phyloP scores from a whole-genome alignment of 2,113 vertebrate genomes.

The Aegotheles bennettii region DNA sequence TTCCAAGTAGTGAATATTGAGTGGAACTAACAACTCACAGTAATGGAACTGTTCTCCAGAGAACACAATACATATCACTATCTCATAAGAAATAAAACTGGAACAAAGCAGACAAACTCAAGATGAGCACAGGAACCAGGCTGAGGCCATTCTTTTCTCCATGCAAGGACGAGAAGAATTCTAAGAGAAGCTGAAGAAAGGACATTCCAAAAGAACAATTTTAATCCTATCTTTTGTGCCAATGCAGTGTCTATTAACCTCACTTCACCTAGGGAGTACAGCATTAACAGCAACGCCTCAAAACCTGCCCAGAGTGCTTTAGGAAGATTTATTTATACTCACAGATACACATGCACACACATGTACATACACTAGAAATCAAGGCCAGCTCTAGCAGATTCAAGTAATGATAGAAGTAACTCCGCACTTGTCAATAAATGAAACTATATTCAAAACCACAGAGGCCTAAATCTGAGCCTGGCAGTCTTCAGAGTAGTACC shows the following conservation, averaged over 20 bases:
- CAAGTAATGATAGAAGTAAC: not conserved
- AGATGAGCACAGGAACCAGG: not conserved
- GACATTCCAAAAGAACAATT: constrained; percentile 10
- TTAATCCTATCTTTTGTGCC: constrained; percentile 1
- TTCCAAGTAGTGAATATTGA: constrained; percentile 33
- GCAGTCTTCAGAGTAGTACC: not conserved
- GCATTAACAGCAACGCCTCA: not conserved
- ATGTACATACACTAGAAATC: fast-evolving
- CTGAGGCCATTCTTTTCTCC: constrained; percentile 14
- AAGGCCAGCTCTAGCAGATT: not conserved
- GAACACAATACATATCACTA: not conserved
- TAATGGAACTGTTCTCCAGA: constrained; percentile 5
- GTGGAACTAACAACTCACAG: constrained; percentile 43
- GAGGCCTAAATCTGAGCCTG: not conserved
- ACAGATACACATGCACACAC: not conserved
- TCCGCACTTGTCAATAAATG: not conserved
- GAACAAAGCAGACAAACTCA: not conserved
- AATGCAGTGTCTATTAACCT: not conserved
- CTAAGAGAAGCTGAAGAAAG: constrained; percentile 2
- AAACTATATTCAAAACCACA: not conserved
- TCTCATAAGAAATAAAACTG: not conserved
- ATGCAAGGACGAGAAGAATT: not conserved
- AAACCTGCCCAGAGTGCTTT: not conserved
- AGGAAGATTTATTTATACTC: not conserved
- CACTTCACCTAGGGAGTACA: not conserved